Conservation (phyloP, 2,888 invertebrate species). For the Agapetus fuscipes region DNA sequence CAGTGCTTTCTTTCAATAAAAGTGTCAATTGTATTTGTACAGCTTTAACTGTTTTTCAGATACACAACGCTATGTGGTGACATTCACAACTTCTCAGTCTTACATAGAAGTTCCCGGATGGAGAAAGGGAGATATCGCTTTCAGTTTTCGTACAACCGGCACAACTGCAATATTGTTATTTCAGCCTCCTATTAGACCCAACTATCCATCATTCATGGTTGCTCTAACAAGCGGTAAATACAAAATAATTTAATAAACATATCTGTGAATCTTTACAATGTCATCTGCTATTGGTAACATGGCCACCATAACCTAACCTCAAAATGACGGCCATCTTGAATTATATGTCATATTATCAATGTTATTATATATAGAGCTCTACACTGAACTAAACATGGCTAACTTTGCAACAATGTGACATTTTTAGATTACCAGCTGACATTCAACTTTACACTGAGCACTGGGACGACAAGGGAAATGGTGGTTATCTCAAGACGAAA, state of each 20-base stretch:
- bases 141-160: conserved; percentile 87
- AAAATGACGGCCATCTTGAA: too few relatives aligned
- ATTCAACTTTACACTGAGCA: conserved; percentile 83
- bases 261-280: too few relatives aligned
- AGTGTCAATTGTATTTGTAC: conserved; percentile 22
- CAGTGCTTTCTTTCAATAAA: conserved; percentile 17
- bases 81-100: conserved; percentile 86
- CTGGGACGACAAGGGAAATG: conserved; percentile 69
- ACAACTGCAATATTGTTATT: conserved; percentile 82
- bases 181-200: conserved; percentile 81
- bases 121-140: conserved; percentile 86
- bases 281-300: too few relatives aligned
- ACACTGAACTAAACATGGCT: too few relatives aligned
- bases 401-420: too few relatives aligned
- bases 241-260: neutral
- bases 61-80: conserved; percentile 86
- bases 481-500: conserved; percentile 74
- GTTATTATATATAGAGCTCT: too few relatives aligned
- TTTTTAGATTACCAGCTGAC: conserved; percentile 78
- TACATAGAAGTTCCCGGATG: conserved; percentile 91
- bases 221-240: conserved; percentile 67
- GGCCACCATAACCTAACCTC: too few relatives aligned
- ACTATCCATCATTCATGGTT: conserved; percentile 88
- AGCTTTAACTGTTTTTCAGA: conserved; percentile 45
- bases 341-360: too few relatives aligned